Evolutionary conservation across 2,113 vertebrate genomes (phyloP).

Genomic region (Hemicordylus capensis): DNA sequence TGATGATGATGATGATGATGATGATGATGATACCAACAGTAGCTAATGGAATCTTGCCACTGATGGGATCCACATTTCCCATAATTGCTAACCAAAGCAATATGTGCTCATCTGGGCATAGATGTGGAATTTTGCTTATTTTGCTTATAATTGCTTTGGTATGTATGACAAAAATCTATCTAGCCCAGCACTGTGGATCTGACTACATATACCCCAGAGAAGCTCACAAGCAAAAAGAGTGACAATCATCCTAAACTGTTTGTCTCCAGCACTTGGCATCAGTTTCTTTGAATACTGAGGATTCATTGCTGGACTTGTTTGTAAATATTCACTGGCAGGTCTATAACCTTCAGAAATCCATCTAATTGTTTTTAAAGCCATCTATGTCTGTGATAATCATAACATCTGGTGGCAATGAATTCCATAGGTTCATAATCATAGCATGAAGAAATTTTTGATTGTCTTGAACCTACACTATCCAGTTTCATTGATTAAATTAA

Average conservation of each 20-base stretch:
- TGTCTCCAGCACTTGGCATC: not conserved
- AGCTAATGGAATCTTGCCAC: not conserved
- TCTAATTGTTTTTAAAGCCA: not conserved
- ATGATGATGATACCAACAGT: not conserved
- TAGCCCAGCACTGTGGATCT: not conserved
- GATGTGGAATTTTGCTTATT: not conserved
- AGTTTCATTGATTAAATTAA: not conserved
- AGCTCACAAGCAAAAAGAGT: not conserved
- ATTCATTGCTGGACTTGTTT: not conserved
- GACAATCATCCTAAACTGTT: not conserved
- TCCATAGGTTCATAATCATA: not conserved
- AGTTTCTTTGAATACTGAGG: not conserved
- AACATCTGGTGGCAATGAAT: not conserved
- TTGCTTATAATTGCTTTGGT: not conserved
- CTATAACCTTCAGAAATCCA: not conserved
- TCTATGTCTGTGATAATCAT: not conserved
- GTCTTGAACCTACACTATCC: not conserved
- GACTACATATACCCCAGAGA: not conserved
- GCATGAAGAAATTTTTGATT: not conserved
- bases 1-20: too few relatives aligned
- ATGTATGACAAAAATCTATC: not conserved
- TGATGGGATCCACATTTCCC: slow-evolving; percentile 8
- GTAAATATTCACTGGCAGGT: not conserved
- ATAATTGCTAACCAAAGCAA: not conserved
- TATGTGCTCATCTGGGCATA: not conserved